These are phyloP conservation scores for Zaprionus camerounensis DNA, from an alignment of 1,140 invertebrate species.

Conservation along the genomic window DNA sequence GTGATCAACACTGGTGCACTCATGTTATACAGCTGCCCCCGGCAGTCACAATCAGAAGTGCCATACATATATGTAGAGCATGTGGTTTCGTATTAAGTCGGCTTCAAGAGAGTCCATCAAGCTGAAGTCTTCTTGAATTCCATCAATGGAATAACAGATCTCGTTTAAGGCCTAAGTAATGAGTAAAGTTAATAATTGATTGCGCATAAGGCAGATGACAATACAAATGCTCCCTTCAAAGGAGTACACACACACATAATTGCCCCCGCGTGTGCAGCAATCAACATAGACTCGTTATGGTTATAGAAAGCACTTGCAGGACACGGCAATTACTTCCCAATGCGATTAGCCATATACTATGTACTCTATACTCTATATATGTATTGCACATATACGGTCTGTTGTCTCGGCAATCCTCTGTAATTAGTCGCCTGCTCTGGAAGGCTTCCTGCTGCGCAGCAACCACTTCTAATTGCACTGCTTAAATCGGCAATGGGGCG, in stretches of 20 bases:
- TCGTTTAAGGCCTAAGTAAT: background rate
- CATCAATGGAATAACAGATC: background rate
- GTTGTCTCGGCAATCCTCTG: slow-evolving; percentile 1
- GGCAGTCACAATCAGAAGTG: background rate
- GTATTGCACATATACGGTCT: slow-evolving; percentile 1
- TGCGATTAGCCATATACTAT: background rate
- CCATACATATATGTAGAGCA: background rate
- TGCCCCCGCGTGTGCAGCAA: slow-evolving; percentile 8
- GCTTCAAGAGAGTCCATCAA: background rate
- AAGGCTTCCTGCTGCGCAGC: background rate
- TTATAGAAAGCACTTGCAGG: slow-evolving; percentile 9
- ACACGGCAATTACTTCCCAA: slow-evolving; percentile 19
- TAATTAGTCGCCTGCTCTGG: slow-evolving; percentile 13
- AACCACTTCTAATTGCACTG: slow-evolving; percentile 1
- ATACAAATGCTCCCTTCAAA: background rate
- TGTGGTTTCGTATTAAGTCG: background rate
- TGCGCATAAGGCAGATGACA: background rate
- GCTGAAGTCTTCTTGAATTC: background rate
- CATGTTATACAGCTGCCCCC: slow-evolving; percentile 17
- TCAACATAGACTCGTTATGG: slow-evolving; percentile 4
- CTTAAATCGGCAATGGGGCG: slow-evolving; percentile 23
- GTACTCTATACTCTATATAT: background rate
- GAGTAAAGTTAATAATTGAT: background rate
- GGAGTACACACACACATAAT: slow-evolving; percentile 14
- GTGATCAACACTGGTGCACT: background rate